Evolutionary conservation across 2,888 invertebrate genomes (phyloP).

Genomic region (Melanostoma mellinum): DNA sequence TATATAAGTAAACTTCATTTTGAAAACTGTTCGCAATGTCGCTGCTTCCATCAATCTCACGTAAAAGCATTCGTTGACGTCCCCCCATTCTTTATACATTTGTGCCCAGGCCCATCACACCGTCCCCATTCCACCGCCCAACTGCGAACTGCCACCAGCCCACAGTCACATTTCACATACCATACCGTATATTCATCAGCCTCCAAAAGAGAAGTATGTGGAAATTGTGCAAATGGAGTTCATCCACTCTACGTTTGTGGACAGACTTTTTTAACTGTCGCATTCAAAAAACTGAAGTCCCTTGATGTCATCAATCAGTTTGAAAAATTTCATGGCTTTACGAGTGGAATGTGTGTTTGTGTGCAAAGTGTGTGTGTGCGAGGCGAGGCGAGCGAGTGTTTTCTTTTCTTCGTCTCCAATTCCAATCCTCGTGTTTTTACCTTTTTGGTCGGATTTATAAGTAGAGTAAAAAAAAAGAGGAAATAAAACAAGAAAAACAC

Average conservation of each 20-base stretch:
- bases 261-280: slow-evolving; percentile 73
- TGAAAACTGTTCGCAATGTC: slow-evolving; percentile 72
- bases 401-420: slow-evolving; percentile 31
- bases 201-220: slow-evolving; percentile 59
- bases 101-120: slow-evolving; percentile 20
- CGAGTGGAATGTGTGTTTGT: slow-evolving; percentile 38
- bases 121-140: slow-evolving; percentile 10
- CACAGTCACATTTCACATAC: not conserved
- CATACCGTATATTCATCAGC: slow-evolving; percentile 26
- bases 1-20: slow-evolving; percentile 71
- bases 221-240: slow-evolving; percentile 73
- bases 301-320: slow-evolving; percentile 73
- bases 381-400: slow-evolving; percentile 43
- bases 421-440: slow-evolving; percentile 33
- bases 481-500: slow-evolving; percentile 7
- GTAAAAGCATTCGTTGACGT: slow-evolving; percentile 72
- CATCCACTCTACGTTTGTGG: slow-evolving; percentile 72
- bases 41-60: slow-evolving; percentile 72
- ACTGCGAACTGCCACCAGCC: not conserved
- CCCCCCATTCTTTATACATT: slow-evolving; percentile 58
- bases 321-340: slow-evolving; percentile 73
- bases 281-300: slow-evolving; percentile 69
- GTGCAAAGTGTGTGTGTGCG: not conserved
- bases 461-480: slow-evolving; percentile 12
- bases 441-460: slow-evolving; percentile 43